Percentiles rank a stretch among this genome's conserved stretches.
These are phyloP conservation scores for Pristiophorus japonicus DNA, from an alignment of 2,113 vertebrate species.

Conservation along the genomic window DNA sequence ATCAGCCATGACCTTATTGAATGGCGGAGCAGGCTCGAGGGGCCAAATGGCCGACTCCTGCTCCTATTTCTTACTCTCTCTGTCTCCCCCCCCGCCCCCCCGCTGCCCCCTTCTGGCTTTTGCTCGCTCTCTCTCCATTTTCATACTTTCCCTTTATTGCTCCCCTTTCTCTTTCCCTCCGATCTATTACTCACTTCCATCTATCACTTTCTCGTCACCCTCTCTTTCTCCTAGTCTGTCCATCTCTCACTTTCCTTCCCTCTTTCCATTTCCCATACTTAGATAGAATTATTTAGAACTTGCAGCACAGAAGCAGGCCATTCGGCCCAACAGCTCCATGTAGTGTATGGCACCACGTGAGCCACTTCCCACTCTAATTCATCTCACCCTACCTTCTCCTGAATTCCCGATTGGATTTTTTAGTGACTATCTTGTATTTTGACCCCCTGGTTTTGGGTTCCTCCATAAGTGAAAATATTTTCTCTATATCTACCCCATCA, in stretches of 20 bases:
- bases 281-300: neutral
- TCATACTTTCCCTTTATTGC: neutral
- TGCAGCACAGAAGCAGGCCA: neutral
- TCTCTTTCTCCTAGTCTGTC: neutral
- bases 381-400: neutral
- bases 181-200: neutral
- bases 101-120: neutral
- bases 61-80: too few species aligned
- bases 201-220: neutral
- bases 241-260: neutral
- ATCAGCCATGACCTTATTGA: too few species aligned
- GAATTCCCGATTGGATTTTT: neutral
- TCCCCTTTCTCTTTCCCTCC: neutral
- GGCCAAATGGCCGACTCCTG: too few species aligned
- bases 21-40: too few species aligned
- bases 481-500: neutral
- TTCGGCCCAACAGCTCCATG: neutral
- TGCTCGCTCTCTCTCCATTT: too few species aligned
- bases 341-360: neutral
- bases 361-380: neutral
- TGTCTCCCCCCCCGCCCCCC: neutral
- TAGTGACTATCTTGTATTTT: neutral
- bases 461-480: neutral
- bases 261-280: neutral
- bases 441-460: neutral